Evolutionary conservation across 2,797 vertebrate genomes (phyloP).

Genomic region (Clamator glandarius): DNA sequence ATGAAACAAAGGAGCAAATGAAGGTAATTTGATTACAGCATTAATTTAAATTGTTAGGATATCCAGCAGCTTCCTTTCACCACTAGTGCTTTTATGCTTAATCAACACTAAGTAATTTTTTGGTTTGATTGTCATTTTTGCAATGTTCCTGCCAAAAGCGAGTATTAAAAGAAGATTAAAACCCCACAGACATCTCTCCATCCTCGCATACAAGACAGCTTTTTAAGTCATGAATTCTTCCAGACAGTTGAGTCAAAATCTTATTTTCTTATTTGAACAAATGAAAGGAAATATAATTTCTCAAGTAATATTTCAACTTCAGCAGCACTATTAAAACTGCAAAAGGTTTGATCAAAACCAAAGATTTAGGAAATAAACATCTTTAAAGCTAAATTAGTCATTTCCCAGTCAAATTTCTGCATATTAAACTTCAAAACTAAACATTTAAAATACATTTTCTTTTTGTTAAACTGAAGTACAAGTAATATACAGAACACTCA

Average conservation of each 20-base stretch:
- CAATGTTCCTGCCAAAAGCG: neutral
- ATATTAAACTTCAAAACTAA: neutral
- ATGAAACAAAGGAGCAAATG: neutral
- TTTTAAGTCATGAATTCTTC: neutral
- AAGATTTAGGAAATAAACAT: neutral
- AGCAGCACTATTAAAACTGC: neutral
- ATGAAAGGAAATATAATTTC: neutral
- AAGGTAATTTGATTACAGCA: neutral
- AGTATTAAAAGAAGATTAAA: neutral
- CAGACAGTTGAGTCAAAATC: neutral
- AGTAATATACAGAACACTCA: neutral
- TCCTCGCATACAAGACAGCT: neutral
- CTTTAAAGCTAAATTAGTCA: neutral
- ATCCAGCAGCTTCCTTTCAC: slow-evolving; percentile 22
- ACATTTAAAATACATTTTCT: neutral
- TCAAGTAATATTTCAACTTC: neutral
- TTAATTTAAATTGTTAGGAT: neutral
- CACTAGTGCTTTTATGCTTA: neutral
- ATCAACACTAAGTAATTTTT: neutral
- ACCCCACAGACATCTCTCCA: neutral
- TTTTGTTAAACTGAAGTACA: neutral
- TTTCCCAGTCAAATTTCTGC: neutral
- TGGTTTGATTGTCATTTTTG: neutral
- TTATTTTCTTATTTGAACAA: neutral
- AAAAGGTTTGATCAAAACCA: neutral